Base-by-base conservation (phyloP, 2,888 invertebrate species). In the Patella caerulea region DNA sequence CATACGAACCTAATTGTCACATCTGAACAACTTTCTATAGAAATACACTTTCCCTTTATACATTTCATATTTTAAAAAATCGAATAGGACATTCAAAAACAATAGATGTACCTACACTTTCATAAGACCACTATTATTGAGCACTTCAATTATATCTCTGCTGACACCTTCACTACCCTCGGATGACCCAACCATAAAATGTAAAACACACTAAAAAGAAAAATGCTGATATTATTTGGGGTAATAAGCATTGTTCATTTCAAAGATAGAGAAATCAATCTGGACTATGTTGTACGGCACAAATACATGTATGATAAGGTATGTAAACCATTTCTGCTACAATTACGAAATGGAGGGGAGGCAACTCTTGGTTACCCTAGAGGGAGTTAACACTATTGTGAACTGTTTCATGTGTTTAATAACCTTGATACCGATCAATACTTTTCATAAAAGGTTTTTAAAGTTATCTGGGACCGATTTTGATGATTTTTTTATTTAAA, bases 61-160 rank as follows among this genome's bases (percentile, higher is more conserved):
- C 45, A 5, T 9, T 45, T 45, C 45, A 45, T 45, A 45, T 45
- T 45, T 45, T 34, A 17, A 24, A 15, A 56, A 29, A 15, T 71
- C 15, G 3, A 12, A 12, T 19, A 29, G 24, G 2, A 12, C 9
- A 17, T 29, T 19, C 34, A 19, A 29, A 17, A n/a, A 11, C 15
- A 65, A 14, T 29, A 55, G 59, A 54, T 15, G 9, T 72, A 83
- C 85, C 86, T 86, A 95, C 95, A 94, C 94, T 91, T 95, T 96
- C 96, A 98, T 98, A 52, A 99, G 94, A 12, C 97, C 97, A 15
- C 98, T 97, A 91, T 97, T 96, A 53, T 97, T 93, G 83, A 99
- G 93, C 82, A 99, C 97, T 84, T 96, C 93, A 2, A 97, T 97
- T n/a, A 98, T 98, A 92, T 98, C 98, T 78, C 85, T 83, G 73